Evolutionary conservation across 1,140 invertebrate genomes (phyloP), one percentile per base, ranked within the genome.

Genomic region (Frieseomelitta varia): DNA sequence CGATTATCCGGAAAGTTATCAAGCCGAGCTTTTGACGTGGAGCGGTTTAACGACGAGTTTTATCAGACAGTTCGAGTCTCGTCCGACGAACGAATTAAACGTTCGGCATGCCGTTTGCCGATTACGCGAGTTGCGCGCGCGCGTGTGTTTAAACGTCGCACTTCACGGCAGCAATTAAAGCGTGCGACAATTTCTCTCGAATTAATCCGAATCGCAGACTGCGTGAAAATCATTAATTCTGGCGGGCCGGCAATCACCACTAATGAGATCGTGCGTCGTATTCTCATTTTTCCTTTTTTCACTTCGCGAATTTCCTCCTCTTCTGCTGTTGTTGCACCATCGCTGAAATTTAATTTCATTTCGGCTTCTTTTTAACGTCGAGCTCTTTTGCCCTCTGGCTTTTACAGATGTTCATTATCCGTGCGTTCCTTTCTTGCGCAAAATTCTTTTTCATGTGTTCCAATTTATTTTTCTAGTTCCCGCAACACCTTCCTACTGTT

Each of bases 191-290:
- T 67, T 75, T 47, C 24, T 12, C 63, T 27, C 6, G 58, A 47
- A 82, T 82, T 47, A 67, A 55, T 76, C 55, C 47, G 27, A 81
- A 76, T 67, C 53, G 24, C 51, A 55, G 27, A 8, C 24, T 19
- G 21, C 58, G 51, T 27, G 73, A 15, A 56, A 67, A 67, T 77
- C 73, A 68, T 82, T 82, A 76, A 68, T 82, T 68, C 24, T 2
- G 2, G 8, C 47, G 30, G 19, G 24, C 74, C n/a, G 51, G 14
- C 39, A n/a, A 53, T 27, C 27, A 4, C 15, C 39, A 11, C 24
- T 81, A 82, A 82, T 30, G 80, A 82, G 80, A 72, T 72, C 30
- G 67, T 34, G 19, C 39, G 63, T 63, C 34, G 79, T 73, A 30
- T 72, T n/a, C 51, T 58, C 27, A 10, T 15, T 69, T 21, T 24